phyloP scores from a whole-genome alignment of 2,113 vertebrate genomes.

The Deroptyus accipitrinus region DNA sequence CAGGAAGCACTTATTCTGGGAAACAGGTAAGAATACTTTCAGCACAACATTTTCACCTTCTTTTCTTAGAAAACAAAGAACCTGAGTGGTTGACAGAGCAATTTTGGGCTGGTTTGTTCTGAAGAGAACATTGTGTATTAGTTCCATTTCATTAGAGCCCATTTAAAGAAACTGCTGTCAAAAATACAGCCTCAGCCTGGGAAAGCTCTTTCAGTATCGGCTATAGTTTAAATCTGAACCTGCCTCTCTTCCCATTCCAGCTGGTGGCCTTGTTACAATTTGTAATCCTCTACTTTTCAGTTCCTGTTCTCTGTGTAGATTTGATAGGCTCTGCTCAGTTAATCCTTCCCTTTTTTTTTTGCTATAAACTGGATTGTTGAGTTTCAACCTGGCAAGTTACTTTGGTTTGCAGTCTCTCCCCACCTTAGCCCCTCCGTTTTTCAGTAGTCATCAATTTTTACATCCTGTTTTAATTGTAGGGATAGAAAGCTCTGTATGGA shows the following conservation, averaged over 20 bases:
- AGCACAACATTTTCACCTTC: background rate
- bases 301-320: background rate
- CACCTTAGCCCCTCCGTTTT: background rate
- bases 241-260: background rate
- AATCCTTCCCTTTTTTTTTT: background rate
- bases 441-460: background rate
- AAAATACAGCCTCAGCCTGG: background rate
- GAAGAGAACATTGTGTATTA: background rate
- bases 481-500: background rate
- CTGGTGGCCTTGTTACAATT: background rate
- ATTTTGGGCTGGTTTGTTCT: background rate
- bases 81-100: background rate
- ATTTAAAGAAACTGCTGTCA: background rate
- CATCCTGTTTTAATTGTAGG: background rate
- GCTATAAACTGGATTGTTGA: background rate
- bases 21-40: conserved; percentile 7
- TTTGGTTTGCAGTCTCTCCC: background rate
- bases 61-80: background rate
- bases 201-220: background rate
- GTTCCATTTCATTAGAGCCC: background rate
- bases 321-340: background rate
- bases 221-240: background rate
- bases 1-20: conserved; percentile 43
- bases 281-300: background rate
- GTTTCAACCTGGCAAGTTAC: background rate